Evolutionary conservation across 2,888 invertebrate genomes (phyloP), one percentile per base, ranked within the genome.

Genomic region (Drosophila picticornis): DNA sequence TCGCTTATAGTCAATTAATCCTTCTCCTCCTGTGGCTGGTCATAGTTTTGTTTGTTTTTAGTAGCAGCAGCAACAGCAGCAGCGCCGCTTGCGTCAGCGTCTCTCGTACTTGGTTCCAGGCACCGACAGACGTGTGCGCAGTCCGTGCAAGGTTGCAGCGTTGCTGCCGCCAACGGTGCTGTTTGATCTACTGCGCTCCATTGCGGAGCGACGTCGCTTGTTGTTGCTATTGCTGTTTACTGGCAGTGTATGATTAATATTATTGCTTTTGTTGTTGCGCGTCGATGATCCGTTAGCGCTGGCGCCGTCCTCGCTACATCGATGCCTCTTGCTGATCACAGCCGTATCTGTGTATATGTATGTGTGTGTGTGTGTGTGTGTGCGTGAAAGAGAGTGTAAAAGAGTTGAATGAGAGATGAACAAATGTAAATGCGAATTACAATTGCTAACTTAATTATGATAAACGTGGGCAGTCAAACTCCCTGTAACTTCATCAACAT

Each of bases 61-160:
- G 22, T 66, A 71, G 62, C 60, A 80, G 72, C 87, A 84, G 72
- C 87, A 87, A 57, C 84, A 71, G 65, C 80, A 75, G 60, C 77
- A 75, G 46, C 72, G 82, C 43, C 75, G 75, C 61, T 75, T 85
- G 72, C 81, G 80, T 92, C 90, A 93, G 91, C 92, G 92, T 75
- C 91, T 90, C 68, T 93, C 93, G 61, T 87, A 85, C 91, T 94
- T 94, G 75, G 92, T 93, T 60, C 94, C 77, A 27, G 94, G 93
- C 79, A 94, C 83, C 43, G 94, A 94, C 31, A 94, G 90, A 62
- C 94, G 92, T 72, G 94, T 94, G 63, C 94, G 92, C 64, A 93
- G 73, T 32, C 90, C 88, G 71, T 91, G 91, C 29, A 79, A 72
- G 36, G 57, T 72, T 2, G 77, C 62, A 22, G 80, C 63, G 70